A percentile compares a stretch with the other conserved stretches of the same genome.
Conservation (phyloP, 2,888 invertebrate genomes). For the Lycia hirtaria region DNA sequence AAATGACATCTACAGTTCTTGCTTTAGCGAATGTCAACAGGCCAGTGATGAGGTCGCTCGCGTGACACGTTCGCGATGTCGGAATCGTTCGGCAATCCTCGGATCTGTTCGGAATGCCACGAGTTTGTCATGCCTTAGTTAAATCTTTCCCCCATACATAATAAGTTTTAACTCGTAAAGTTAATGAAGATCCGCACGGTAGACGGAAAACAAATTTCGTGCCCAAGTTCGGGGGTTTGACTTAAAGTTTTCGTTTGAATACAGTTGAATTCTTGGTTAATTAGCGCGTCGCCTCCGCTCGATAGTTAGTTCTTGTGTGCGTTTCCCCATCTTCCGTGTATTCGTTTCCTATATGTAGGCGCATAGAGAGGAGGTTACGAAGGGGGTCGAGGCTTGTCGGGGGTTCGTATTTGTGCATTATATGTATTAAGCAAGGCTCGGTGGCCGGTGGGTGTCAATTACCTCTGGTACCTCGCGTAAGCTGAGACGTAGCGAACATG, state of each 20-base stretch:
- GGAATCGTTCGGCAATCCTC: too few species aligned
- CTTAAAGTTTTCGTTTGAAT: slow-evolving; percentile 75
- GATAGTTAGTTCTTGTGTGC: slow-evolving; percentile 55
- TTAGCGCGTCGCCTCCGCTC: slow-evolving; percentile 63
- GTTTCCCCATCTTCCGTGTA: slow-evolving; percentile 54
- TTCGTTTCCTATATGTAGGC: slow-evolving; percentile 48
- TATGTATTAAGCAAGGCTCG: slow-evolving; percentile 30
- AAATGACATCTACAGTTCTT: too few species aligned
- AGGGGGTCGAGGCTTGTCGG: slow-evolving; percentile 37
- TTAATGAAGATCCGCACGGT: slow-evolving; percentile 72
- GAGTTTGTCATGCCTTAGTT: too few species aligned
- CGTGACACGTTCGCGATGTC: too few species aligned
- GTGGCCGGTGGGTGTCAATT: slow-evolving; percentile 32
- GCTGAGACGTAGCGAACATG: slow-evolving; percentile 14
- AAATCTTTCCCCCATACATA: too few species aligned
- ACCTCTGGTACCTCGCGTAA: slow-evolving; percentile 28
- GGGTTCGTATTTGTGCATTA: slow-evolving; percentile 35
- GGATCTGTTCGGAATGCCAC: too few species aligned
- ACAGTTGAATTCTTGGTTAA: slow-evolving; percentile 77
- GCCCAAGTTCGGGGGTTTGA: slow-evolving; percentile 68
- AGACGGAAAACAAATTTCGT: slow-evolving; percentile 74
- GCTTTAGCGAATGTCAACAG: too few species aligned
- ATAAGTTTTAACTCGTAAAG: slow-evolving; percentile 73
- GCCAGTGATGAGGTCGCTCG: too few species aligned
- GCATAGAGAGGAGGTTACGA: slow-evolving; percentile 33